Conservation (phyloP, 1,140 invertebrate species). For the Chrysoperla carnea region DNA sequence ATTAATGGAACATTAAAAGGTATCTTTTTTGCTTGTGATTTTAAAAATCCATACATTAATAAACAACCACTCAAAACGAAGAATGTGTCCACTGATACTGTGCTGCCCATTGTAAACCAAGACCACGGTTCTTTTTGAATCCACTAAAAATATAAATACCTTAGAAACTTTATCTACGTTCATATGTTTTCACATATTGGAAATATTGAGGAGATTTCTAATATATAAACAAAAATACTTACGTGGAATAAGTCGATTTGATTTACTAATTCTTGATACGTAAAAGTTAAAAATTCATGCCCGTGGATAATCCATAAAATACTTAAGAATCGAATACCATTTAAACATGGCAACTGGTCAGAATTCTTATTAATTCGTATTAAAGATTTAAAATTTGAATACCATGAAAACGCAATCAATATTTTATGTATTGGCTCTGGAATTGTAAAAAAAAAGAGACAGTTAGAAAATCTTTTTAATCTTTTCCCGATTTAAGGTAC, state of each 20-base stretch:
- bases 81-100: constrained; percentile 32
- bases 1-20: constrained; percentile 16
- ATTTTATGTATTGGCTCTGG: too few relatives aligned
- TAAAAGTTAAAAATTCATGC: constrained; percentile 20
- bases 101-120: constrained; percentile 18
- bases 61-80: constrained; percentile 33
- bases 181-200: too few relatives aligned
- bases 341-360: constrained; percentile 23
- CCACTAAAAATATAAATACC: too few relatives aligned
- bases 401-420: too few relatives aligned
- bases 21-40: constrained; percentile 24
- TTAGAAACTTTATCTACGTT: too few relatives aligned
- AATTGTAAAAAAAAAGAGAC: too few relatives aligned
- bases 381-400: too few relatives aligned
- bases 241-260: constrained; percentile 1
- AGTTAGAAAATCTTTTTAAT: too few relatives aligned
- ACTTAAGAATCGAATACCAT: constrained; percentile 34
- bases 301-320: constrained; percentile 47
- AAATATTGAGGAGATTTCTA: too few relatives aligned
- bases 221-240: too few relatives aligned
- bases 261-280: constrained; percentile 1
- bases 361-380: constrained; percentile 1
- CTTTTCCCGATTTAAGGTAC: too few relatives aligned
- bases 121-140: constrained; percentile 12
- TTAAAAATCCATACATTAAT: constrained; percentile 28